Evolutionary conservation across 1,140 invertebrate species (phyloP).

Genomic region (Manduca sexta): DNA sequence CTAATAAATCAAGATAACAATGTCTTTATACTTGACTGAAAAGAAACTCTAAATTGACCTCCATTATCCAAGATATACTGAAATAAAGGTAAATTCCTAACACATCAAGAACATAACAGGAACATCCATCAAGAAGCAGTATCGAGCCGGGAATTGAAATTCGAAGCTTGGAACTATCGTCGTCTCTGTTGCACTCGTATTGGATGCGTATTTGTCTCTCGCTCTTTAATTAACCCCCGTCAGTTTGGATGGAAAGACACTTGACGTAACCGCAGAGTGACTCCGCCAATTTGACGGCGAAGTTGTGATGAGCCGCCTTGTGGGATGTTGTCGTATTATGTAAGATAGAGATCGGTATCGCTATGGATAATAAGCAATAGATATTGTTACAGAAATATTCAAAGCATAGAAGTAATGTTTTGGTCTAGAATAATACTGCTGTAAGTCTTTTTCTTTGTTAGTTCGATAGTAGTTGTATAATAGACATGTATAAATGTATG

Average conservation of each 20-base stretch:
- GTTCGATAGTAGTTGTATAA: too few relatives aligned
- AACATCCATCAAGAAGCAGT: conserved; percentile 2
- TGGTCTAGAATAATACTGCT: too few relatives aligned
- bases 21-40: too few relatives aligned
- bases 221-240: conserved; percentile 53
- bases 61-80: too few relatives aligned
- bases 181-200: conserved; percentile 9
- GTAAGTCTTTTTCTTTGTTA: too few relatives aligned
- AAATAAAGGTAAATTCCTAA: too few relatives aligned
- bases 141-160: conserved; percentile 24
- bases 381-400: too few relatives aligned
- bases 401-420: too few relatives aligned
- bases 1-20: too few relatives aligned
- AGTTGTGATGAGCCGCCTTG: conserved; percentile 22
- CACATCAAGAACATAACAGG: too few relatives aligned
- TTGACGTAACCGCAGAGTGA: conserved; percentile 35
- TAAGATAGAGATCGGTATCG: neutral
- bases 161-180: conserved; percentile 5
- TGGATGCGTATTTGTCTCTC: conserved; percentile 18
- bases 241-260: conserved; percentile 52
- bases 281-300: conserved; percentile 51
- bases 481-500: too few relatives aligned
- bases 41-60: too few relatives aligned
- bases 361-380: conserved; percentile 7
- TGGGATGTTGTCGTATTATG: neutral